A percentile compares a stretch with the other conserved stretches of the same genome.
These are phyloP conservation scores for Hydropotes inermis DNA, from an alignment of 2,113 vertebrate species.

Conservation along the genomic window DNA sequence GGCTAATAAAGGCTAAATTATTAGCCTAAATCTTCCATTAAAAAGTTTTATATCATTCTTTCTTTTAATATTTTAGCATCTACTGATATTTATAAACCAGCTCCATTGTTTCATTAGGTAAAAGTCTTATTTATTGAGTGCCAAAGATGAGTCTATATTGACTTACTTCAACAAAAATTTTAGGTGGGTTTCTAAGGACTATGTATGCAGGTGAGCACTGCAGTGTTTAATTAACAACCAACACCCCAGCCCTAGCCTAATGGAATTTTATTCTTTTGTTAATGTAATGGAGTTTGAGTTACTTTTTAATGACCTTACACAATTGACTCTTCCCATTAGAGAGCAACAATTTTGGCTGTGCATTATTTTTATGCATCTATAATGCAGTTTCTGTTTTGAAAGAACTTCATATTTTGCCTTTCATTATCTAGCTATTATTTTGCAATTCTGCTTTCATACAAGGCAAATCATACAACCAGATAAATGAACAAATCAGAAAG, in stretches of 20 bases:
- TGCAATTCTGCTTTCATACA: slow-evolving; percentile 22
- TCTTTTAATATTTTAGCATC: neutral
- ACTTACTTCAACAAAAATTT: neutral
- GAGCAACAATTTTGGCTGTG: neutral
- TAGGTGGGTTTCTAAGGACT: neutral
- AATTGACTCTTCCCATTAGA: slow-evolving; percentile 36
- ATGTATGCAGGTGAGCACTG: neutral
- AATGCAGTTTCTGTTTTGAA: slow-evolving; percentile 54
- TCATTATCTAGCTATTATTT: slow-evolving; percentile 29
- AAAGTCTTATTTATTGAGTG: slow-evolving; percentile 30
- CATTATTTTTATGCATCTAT: slow-evolving; percentile 45
- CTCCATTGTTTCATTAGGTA: slow-evolving; percentile 23
- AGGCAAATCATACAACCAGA: neutral
- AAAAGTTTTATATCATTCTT: neutral
- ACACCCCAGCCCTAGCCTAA: neutral
- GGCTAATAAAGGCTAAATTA: neutral
- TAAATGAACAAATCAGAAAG: neutral
- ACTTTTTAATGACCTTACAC: slow-evolving; percentile 57
- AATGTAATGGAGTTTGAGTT: slow-evolving; percentile 43
- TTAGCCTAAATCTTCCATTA: neutral
- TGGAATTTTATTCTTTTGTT: slow-evolving; percentile 35
- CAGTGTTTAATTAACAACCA: slow-evolving; percentile 26
- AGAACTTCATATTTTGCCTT: slow-evolving; percentile 48
- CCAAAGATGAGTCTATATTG: neutral
- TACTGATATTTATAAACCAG: neutral